Conservation (phyloP, 2,113 vertebrate genomes). For the Entomyzon cyanotis region DNA sequence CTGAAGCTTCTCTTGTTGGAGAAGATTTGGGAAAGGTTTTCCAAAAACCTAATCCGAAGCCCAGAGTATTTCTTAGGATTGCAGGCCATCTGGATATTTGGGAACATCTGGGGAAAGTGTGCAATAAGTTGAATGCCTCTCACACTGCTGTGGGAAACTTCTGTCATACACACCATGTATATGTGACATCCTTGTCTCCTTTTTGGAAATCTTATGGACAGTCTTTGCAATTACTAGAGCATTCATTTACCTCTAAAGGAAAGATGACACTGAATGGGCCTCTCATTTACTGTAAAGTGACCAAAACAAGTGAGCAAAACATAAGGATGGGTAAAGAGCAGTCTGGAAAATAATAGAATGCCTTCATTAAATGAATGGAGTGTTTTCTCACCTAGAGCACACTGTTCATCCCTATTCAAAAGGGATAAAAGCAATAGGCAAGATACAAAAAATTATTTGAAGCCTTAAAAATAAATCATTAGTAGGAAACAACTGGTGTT, state of each 20-base stretch:
- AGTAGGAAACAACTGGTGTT: background rate
- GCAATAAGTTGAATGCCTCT: slow-evolving; percentile 43
- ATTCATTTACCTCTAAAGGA: slow-evolving; percentile 24
- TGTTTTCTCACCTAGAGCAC: background rate
- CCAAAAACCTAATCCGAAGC: background rate
- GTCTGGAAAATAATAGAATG: background rate
- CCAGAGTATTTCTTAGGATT: background rate
- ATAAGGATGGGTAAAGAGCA: background rate
- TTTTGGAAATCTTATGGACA: slow-evolving; percentile 33
- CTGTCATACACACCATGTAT: background rate
- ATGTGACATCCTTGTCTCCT: slow-evolving; percentile 4
- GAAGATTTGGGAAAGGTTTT: background rate
- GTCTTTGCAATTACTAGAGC: slow-evolving; percentile 30
- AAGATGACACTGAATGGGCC: slow-evolving; percentile 1
- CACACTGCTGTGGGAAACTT: slow-evolving; percentile 5
- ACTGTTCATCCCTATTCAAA: background rate
- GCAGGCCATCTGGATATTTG: slow-evolving; percentile 12
- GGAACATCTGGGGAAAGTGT: slow-evolving; percentile 30
- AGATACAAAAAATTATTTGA: background rate
- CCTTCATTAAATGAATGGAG: background rate
- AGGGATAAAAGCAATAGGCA: background rate
- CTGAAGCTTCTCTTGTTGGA: background rate
- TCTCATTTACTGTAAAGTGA: background rate
- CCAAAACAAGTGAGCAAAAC: background rate
- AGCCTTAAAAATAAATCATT: background rate